Evolutionary conservation across 1,140 invertebrate genomes (phyloP).

Genomic region (Leptinotarsa defecta): DNA sequence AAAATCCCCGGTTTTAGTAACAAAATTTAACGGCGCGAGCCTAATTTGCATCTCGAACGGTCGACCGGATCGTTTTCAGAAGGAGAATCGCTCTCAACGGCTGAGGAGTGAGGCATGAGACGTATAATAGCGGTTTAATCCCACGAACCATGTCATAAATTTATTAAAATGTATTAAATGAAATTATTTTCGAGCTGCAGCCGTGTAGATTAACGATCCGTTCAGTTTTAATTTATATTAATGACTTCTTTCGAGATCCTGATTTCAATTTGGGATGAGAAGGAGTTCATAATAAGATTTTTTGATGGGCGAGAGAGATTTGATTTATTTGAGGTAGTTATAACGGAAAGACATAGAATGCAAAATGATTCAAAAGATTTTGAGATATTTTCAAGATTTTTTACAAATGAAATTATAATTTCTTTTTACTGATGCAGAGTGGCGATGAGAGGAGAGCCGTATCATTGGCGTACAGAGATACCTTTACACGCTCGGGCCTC

Average conservation of each 20-base stretch:
- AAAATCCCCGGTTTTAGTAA: constrained; percentile 43
- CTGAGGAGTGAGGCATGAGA: constrained; percentile 45
- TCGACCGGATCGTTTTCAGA: constrained; percentile 42
- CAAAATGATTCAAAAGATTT: too few species aligned
- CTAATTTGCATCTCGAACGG: constrained; percentile 51
- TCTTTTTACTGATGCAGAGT: too few species aligned
- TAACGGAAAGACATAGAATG: too few species aligned
- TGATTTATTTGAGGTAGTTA: too few species aligned
- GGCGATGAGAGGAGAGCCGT: too few species aligned
- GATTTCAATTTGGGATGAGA: background rate
- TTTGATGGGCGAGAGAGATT: too few species aligned
- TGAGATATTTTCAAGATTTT: too few species aligned
- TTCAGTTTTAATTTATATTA: constrained; percentile 6
- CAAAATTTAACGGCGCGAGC: constrained; percentile 50
- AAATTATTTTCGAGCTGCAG: constrained; percentile 49
- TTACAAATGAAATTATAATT: too few species aligned
- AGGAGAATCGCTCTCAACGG: constrained; percentile 43
- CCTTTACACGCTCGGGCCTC: too few species aligned
- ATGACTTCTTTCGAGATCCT: background rate
- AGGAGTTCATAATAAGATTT: too few species aligned
- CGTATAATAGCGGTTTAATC: constrained; percentile 55
- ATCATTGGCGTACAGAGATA: too few species aligned
- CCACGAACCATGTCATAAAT: constrained; percentile 51
- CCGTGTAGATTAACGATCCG: constrained; percentile 47
- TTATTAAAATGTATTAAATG: constrained; percentile 56